Conservation (phyloP, 2,113 vertebrate genomes). For the Crotalus viridis region DNA sequence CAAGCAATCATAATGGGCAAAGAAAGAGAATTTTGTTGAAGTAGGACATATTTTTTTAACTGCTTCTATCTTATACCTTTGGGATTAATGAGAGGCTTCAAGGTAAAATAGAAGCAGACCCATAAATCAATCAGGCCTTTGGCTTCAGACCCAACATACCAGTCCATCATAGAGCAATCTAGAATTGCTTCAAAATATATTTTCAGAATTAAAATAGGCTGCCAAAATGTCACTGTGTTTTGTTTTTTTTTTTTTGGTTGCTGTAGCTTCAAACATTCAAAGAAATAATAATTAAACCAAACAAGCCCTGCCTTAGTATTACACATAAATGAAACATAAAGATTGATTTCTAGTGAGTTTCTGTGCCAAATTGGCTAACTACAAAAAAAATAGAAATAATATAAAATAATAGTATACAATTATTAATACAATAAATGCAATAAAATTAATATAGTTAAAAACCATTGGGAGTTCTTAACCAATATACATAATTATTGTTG, state of each 20-base stretch:
- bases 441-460: neutral
- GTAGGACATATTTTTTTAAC: neutral
- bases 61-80: neutral
- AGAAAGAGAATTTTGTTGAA: neutral
- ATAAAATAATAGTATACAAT: neutral
- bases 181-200: neutral
- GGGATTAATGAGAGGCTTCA: neutral
- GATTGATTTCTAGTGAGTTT: neutral
- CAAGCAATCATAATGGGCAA: neutral
- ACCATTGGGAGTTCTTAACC: neutral
- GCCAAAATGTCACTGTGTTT: neutral
- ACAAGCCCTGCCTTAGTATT: neutral
- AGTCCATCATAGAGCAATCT: neutral
- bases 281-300: neutral
- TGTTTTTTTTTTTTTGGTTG: neutral
- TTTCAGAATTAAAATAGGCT: neutral
- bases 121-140: neutral
- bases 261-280: neutral
- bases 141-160: neutral
- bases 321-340: neutral
- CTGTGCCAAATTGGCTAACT: neutral
- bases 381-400: neutral
- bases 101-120: neutral
- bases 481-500: neutral
- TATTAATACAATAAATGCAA: neutral